Conservation (phyloP, 2,888 invertebrate genomes). For the Nebria brevicollis region DNA sequence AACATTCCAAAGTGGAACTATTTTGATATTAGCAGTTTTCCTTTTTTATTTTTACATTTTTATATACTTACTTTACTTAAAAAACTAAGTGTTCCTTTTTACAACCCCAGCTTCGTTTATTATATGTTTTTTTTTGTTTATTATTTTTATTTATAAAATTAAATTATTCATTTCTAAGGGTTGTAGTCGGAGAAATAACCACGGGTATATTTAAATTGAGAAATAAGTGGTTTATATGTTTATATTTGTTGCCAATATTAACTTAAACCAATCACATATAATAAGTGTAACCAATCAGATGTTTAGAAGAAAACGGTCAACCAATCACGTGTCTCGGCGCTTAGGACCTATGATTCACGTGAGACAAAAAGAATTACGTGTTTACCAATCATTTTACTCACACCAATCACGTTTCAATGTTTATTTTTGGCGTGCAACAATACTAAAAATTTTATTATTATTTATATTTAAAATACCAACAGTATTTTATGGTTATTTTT, state of each 20-base stretch:
- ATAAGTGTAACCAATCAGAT: not conserved
- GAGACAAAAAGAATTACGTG: too few species aligned
- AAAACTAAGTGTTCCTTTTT: conserved; percentile 9
- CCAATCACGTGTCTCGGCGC: not conserved
- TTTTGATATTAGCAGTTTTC: conserved; percentile 40
- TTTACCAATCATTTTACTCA: too few species aligned
- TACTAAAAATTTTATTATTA: not conserved
- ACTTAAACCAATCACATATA: not conserved
- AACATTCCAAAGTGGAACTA: conserved; percentile 43
- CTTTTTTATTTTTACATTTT: conserved; percentile 28
- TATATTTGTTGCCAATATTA: not conserved
- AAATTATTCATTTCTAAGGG: conserved; percentile 30
- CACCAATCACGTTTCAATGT: too few species aligned
- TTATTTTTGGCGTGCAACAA: not conserved
- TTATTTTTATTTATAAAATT: conserved; percentile 23
- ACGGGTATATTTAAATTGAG: not conserved
- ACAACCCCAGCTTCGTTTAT: conserved; percentile 4
- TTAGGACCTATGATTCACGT: too few species aligned
- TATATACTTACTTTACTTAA: conserved; percentile 18
- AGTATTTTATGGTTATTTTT: not conserved
- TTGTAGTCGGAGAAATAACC: not conserved
- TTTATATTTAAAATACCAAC: not conserved
- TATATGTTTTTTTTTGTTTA: conserved; percentile 1
- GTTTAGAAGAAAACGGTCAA: not conserved
- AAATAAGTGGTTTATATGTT: not conserved